phyloP scores from a whole-genome alignment of 2,113 vertebrate genomes.

The Petaurus breviceps region DNA sequence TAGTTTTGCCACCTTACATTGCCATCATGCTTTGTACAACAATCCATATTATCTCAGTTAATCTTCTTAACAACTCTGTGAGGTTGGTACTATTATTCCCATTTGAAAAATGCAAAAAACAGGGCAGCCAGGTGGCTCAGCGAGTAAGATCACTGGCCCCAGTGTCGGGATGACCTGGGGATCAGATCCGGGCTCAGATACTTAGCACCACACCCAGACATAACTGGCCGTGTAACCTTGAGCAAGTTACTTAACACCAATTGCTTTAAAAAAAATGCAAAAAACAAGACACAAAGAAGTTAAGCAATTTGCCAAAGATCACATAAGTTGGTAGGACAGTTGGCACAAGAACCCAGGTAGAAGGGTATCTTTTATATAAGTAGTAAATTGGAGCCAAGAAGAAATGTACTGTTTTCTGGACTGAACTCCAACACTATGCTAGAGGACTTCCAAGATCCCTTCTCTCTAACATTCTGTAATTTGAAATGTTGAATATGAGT shows the following conservation, averaged over 20 bases:
- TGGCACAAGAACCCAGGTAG: not conserved
- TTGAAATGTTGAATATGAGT: slow-evolving; percentile 12
- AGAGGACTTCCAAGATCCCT: not conserved
- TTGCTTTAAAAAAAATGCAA: too few relatives aligned
- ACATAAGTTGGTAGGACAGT: not conserved
- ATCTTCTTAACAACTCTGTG: not conserved
- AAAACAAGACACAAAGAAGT: not conserved
- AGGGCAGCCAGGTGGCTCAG: too few relatives aligned
- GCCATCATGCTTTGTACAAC: not conserved
- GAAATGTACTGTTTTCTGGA: not conserved
- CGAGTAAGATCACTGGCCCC: too few relatives aligned
- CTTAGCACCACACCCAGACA: too few relatives aligned
- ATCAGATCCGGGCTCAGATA: too few relatives aligned
- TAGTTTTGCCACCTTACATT: not conserved
- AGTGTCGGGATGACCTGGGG: too few relatives aligned
- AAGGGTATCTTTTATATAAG: not conserved
- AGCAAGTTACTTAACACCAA: too few relatives aligned
- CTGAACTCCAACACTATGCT: not conserved
- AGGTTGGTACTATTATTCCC: not conserved
- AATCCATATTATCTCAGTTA: not conserved
- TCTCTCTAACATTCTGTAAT: slow-evolving; percentile 26
- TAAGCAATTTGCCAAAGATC: not conserved
- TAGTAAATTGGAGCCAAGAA: slow-evolving; percentile 11
- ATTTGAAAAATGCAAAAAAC: not conserved
- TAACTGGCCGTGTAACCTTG: too few relatives aligned